phyloP scores from a whole-genome alignment of 2,797 vertebrate species.

The Macroramphosus scolopax region DNA sequence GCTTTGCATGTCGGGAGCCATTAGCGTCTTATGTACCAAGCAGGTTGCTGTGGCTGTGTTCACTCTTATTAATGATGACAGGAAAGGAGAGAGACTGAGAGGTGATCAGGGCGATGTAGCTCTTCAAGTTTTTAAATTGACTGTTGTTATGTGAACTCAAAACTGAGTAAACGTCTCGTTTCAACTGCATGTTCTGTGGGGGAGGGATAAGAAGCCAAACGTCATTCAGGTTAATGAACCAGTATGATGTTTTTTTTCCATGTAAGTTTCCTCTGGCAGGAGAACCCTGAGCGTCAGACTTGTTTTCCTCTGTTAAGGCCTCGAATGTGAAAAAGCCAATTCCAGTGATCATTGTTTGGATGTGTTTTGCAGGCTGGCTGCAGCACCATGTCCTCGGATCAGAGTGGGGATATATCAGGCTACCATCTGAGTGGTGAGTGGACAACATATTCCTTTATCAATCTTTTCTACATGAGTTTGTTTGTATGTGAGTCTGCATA shows the following conservation, averaged over 20 bases:
- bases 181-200: no score
- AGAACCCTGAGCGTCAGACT: no score
- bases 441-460: slow-evolving; percentile 2
- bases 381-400: slow-evolving; percentile 79
- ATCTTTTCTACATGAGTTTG: background rate
- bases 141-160: no score
- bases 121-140: no score
- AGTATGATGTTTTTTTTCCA: no score
- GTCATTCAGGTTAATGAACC: background rate
- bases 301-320: background rate
- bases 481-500: background rate
- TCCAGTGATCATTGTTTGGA: slow-evolving; percentile 14
- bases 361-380: slow-evolving; percentile 61
- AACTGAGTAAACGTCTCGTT: no score
- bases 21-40: no score
- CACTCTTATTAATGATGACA: background rate
- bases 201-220: background rate
- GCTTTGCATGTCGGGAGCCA: no score
- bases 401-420: slow-evolving; percentile 76
- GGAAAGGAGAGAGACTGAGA: background rate
- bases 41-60: no score
- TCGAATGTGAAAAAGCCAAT: slow-evolving; percentile 11
- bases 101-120: no score
- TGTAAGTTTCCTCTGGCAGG: no score
- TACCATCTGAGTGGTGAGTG: slow-evolving; percentile 83